These are phyloP conservation scores for Chaetogeoica ovagalla DNA, from an alignment of 2,888 invertebrate genomes.

Conservation along the genomic window DNA sequence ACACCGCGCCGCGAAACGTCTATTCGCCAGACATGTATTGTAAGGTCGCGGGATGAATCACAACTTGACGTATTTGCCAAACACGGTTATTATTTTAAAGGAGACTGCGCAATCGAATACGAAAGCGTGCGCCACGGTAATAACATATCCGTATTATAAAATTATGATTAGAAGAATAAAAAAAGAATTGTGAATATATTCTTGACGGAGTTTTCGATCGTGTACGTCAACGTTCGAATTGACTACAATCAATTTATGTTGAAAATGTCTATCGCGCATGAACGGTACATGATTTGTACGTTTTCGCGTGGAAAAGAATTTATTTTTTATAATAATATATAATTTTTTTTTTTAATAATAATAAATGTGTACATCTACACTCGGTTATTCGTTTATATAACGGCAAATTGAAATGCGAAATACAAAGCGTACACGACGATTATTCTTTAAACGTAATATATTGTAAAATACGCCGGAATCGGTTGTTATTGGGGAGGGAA, in stretches of 20 bases:
- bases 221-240: no score
- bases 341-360: no score
- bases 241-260: no score
- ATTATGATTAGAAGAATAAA: neutral
- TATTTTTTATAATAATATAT: neutral
- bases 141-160: neutral
- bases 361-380: no score
- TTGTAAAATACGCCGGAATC: neutral
- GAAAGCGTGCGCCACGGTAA: neutral
- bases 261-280: no score
- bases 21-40: neutral
- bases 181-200: neutral
- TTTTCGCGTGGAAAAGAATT: neutral
- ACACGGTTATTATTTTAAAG: neutral
- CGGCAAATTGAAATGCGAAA: neutral
- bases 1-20: no score
- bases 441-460: neutral
- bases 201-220: neutral
- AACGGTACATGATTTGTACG: neutral
- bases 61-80: neutral
- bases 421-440: neutral
- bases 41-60: neutral
- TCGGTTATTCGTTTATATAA: neutral
- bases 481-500: neutral
- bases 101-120: neutral